Evolutionary conservation across 2,888 invertebrate genomes (phyloP).

Genomic region (Leptinotarsa rubiginosa): DNA sequence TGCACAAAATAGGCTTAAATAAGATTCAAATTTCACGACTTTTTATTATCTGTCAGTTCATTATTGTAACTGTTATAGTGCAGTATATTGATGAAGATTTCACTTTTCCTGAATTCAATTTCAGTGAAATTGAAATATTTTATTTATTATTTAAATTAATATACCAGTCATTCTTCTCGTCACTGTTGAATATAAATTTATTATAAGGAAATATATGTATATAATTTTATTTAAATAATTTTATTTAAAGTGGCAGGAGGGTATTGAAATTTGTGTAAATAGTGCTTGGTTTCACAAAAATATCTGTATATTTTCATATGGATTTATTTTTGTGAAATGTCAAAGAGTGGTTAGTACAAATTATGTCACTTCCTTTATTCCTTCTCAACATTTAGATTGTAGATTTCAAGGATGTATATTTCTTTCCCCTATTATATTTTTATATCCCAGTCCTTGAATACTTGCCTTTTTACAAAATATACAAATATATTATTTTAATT

Average conservation of each 20-base stretch:
- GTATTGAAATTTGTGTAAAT: slow-evolving; percentile 52
- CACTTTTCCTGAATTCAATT: slow-evolving; percentile 17
- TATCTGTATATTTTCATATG: slow-evolving; percentile 34
- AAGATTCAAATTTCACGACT: neutral
- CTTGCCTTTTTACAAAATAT: slow-evolving; percentile 44
- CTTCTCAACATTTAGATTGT: slow-evolving; percentile 43
- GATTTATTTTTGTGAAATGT: slow-evolving; percentile 47
- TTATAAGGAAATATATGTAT: slow-evolving; percentile 45
- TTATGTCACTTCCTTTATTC: slow-evolving; percentile 53
- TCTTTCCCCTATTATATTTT: slow-evolving; percentile 35
- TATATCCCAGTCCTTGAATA: slow-evolving; percentile 45
- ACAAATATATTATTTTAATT: slow-evolving; percentile 13
- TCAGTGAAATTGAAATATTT: slow-evolving; percentile 39
- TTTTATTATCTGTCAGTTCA: neutral
- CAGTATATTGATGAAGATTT: neutral
- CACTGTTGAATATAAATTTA: slow-evolving; percentile 50
- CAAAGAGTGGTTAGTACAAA: slow-evolving; percentile 59
- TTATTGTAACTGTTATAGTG: neutral
- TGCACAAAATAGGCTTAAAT: too few relatives aligned
- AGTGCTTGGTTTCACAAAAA: slow-evolving; percentile 50
- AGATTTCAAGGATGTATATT: slow-evolving; percentile 42
- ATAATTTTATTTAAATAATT: slow-evolving; percentile 44
- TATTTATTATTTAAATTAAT: slow-evolving; percentile 42
- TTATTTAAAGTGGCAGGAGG: slow-evolving; percentile 52
- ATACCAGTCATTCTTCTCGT: slow-evolving; percentile 52